These are phyloP conservation scores for Thunnus albacares DNA, from an alignment of 2,797 vertebrate genomes.

Conservation along the genomic window DNA sequence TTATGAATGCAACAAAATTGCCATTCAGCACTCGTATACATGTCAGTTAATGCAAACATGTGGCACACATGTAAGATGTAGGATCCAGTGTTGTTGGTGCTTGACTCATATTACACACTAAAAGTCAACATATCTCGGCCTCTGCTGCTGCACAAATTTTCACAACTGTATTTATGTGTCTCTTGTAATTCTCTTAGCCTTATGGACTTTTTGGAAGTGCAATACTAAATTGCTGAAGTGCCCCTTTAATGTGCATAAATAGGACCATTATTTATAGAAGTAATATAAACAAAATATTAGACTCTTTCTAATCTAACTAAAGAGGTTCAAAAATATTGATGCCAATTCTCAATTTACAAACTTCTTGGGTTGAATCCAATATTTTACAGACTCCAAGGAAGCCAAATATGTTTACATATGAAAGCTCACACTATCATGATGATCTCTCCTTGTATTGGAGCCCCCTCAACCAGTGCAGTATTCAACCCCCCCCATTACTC, in stretches of 20 bases:
- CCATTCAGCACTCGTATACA: too few relatives aligned
- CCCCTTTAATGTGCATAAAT: not conserved
- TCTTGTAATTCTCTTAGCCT: too few relatives aligned
- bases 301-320: not conserved
- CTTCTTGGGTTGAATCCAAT: not conserved
- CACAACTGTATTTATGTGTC: too few relatives aligned
- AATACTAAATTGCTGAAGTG: too few relatives aligned
- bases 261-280: not conserved
- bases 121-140: too few relatives aligned
- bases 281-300: not conserved
- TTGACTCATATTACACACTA: too few relatives aligned
- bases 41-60: too few relatives aligned
- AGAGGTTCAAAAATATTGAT: not conserved
- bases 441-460: not conserved
- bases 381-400: not conserved
- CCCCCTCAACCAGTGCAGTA: not conserved
- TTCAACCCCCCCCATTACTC: not conserved
- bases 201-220: too few relatives aligned
- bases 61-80: too few relatives aligned
- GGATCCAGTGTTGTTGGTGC: too few relatives aligned
- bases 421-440: conserved; percentile 3
- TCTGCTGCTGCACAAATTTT: too few relatives aligned
- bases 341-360: not conserved
- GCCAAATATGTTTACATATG: conserved; percentile 8
- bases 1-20: too few relatives aligned